Evolutionary conservation across 2,797 vertebrate genomes (phyloP), one percentile per base, ranked within the genome.

Genomic region (Propithecus perrieri): DNA sequence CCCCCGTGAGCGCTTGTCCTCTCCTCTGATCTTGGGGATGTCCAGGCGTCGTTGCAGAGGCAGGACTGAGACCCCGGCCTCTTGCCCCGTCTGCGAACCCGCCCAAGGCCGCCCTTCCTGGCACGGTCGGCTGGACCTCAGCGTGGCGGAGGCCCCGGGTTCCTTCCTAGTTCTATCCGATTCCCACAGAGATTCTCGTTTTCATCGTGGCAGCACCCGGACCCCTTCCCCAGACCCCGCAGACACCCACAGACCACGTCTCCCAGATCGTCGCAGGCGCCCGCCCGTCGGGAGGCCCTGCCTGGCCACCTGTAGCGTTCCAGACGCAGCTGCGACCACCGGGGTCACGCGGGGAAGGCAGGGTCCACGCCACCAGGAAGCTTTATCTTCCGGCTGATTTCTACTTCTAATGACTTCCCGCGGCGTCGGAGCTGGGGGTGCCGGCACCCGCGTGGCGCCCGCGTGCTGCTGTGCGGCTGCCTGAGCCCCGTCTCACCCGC

Each of bases 271-370:
- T 4, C 8, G 22, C 8, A 14, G 55, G 13, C 4, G 22, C 46
- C 17, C 5, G 1, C 12, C n/a, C 24, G 0, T 15, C 7, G 0
- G 13, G 69, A 4, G 18, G 8, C 28, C 59, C 50, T 9, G 13
- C n/a, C 1, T 10, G 0, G 5, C 9, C 15, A 3, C 7, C 74
- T 7, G 18, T 8, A 1, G 0, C 1, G 7, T 20, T 22, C 46
- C 35, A 6, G 59, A n/a, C 22, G 17, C 11, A 17, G 22, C 43
- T 20, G 3, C 11, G 6, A 17, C 28, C 1, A 5, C 69, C 35
- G 0, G 0, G 28, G 46, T 15, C 30, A 14, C 46, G 0, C 3
- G 35, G 33, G 38, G 17, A 20, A 15, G 33, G 15, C 46, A 7
- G 46, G 28, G 1, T 5, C 14, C 30, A 30, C 14, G 1, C 46